Percentiles rank a stretch among this genome's conserved stretches.
Evolutionary conservation across 2,888 invertebrate species (phyloP).

Genomic region (Drosophila nigricruria): DNA sequence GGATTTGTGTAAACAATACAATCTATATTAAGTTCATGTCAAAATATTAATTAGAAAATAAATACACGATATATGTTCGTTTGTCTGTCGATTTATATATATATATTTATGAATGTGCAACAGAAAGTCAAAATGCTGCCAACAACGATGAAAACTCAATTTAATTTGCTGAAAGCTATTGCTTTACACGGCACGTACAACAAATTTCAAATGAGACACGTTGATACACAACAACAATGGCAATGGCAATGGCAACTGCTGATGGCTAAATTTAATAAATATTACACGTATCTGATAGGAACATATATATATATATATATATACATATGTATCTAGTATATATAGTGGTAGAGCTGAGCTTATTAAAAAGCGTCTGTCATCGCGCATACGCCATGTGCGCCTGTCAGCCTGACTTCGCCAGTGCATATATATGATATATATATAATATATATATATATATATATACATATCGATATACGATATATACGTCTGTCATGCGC

Average conservation of each 20-base stretch:
- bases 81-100: neutral
- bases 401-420: conserved; percentile 21
- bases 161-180: conserved; percentile 74
- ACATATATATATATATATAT: conserved; percentile 3
- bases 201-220: conserved; percentile 70
- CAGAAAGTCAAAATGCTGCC: conserved; percentile 3
- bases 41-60: conserved; percentile 29
- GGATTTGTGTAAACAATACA: neutral
- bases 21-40: conserved; percentile 8
- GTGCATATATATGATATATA: conserved; percentile 8
- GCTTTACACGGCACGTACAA: conserved; percentile 65
- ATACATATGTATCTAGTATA: conserved; percentile 1
- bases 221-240: conserved; percentile 43
- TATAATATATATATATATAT: conserved; percentile 8
- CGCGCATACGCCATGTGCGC: conserved; percentile 43
- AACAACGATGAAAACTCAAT: conserved; percentile 60
- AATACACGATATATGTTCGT: neutral
- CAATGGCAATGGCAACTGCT: conserved; percentile 43
- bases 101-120: neutral
- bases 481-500: conserved; percentile 1
- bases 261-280: conserved; percentile 69
- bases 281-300: conserved; percentile 50
- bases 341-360: conserved; percentile 16
- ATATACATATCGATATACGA: neutral
- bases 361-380: conserved; percentile 55